Evolutionary conservation across 2,113 vertebrate genomes (phyloP).

Genomic region (Antechinus stuartii): DNA sequence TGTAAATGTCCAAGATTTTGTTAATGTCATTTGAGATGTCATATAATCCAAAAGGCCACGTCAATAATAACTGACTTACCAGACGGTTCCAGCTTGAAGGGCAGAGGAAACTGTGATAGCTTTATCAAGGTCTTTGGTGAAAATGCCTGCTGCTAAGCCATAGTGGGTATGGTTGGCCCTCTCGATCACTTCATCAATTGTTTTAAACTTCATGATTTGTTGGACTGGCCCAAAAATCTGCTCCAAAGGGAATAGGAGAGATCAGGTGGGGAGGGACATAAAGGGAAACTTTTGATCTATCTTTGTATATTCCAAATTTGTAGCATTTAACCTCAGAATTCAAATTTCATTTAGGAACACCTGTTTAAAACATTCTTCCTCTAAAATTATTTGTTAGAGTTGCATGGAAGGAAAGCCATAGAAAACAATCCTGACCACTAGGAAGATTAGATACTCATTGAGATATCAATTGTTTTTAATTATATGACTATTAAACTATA

Average conservation of each 20-base stretch:
- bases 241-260: slow-evolving; percentile 51
- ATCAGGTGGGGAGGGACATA: background rate
- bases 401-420: background rate
- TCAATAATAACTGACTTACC: slow-evolving; percentile 82
- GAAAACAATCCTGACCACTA: background rate
- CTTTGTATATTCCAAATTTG: background rate
- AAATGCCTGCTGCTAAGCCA: slow-evolving; percentile 91
- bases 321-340: slow-evolving; percentile 1
- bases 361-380: background rate
- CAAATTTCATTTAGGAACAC: slow-evolving; percentile 17
- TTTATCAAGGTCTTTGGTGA: slow-evolving; percentile 91
- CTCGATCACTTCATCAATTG: slow-evolving; percentile 89
- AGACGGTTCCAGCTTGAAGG: slow-evolving; percentile 92
- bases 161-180: slow-evolving; percentile 92
- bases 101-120: slow-evolving; percentile 89
- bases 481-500: background rate
- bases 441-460: background rate
- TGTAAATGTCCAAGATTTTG: background rate
- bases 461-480: background rate
- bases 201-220: slow-evolving; percentile 93
- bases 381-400: background rate
- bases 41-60: background rate
- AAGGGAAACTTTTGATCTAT: background rate
- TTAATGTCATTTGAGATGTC: background rate
- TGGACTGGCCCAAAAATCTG: slow-evolving; percentile 96